A percentile compares a stretch with the other conserved stretches of the same genome.
These are phyloP conservation scores for Panopea generosa DNA, from an alignment of 2,888 invertebrate species.

Conservation along the genomic window DNA sequence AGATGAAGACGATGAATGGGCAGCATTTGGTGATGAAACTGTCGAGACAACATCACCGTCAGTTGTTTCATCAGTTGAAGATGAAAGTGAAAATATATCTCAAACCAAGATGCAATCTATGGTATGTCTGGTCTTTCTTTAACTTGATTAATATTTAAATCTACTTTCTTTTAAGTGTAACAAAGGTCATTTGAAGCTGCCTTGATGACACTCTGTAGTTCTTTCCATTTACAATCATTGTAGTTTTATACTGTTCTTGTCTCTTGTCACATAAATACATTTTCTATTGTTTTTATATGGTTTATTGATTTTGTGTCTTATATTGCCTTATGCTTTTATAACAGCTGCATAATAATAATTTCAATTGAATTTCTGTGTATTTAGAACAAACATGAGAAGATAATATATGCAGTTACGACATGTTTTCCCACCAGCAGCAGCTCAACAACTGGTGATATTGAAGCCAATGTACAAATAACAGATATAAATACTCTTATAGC, in stretches of 20 bases:
- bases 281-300: too few species aligned
- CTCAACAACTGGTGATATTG: background rate
- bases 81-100: background rate
- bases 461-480: background rate
- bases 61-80: conserved; percentile 1
- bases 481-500: background rate
- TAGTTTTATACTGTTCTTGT: too few species aligned
- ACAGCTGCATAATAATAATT: too few species aligned
- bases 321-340: too few species aligned
- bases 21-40: conserved; percentile 49
- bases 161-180: background rate
- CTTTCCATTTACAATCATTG: too few species aligned
- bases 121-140: conserved; percentile 23
- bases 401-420: conserved; percentile 47
- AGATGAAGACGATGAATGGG: conserved; percentile 62
- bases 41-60: background rate
- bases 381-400: conserved; percentile 57
- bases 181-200: too few species aligned
- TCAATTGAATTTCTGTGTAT: conserved; percentile 2
- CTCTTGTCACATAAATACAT: too few species aligned
- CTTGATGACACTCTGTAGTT: too few species aligned
- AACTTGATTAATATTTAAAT: background rate
- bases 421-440: conserved; percentile 48
- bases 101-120: conserved; percentile 33
- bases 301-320: too few species aligned